Conservation (phyloP, 2,797 vertebrate species). For the Notoglanidium macrostoma region DNA sequence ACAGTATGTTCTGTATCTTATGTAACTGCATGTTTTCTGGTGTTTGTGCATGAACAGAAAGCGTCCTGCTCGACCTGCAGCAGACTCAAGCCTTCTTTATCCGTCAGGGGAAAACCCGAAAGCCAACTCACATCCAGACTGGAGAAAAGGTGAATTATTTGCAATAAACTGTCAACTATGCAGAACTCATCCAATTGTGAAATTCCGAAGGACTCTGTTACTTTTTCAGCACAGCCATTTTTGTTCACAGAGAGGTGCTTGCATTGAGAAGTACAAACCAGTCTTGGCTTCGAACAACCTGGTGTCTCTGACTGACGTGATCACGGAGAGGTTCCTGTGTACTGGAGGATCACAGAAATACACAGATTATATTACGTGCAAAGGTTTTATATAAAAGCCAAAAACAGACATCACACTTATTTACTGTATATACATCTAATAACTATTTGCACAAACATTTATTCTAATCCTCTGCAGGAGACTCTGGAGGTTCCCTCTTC, state of each 20-base stretch:
- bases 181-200: neutral
- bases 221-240: neutral
- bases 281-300: constrained; percentile 53
- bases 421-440: neutral
- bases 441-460: neutral
- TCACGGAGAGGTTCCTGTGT: constrained; percentile 72
- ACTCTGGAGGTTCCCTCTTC: constrained; percentile 77
- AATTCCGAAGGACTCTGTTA: neutral
- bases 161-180: constrained; percentile 6
- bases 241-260: constrained; percentile 66
- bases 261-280: constrained; percentile 65
- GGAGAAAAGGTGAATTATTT: constrained; percentile 70
- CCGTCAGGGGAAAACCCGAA: constrained; percentile 42
- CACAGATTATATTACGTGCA: constrained; percentile 63
- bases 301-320: constrained; percentile 69
- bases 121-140: constrained; percentile 74
- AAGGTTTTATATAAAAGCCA: constrained; percentile 64
- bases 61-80: constrained; percentile 66
- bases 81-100: constrained; percentile 74
- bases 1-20: neutral
- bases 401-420: neutral
- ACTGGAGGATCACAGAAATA: constrained; percentile 64
- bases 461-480: constrained; percentile 62
- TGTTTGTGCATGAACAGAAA: constrained; percentile 63
- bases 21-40: neutral